A percentile compares a stretch with the other conserved stretches of the same genome.
These are phyloP conservation scores for Epicampocera succincta DNA, from an alignment of 2,888 invertebrate genomes.

Conservation along the genomic window DNA sequence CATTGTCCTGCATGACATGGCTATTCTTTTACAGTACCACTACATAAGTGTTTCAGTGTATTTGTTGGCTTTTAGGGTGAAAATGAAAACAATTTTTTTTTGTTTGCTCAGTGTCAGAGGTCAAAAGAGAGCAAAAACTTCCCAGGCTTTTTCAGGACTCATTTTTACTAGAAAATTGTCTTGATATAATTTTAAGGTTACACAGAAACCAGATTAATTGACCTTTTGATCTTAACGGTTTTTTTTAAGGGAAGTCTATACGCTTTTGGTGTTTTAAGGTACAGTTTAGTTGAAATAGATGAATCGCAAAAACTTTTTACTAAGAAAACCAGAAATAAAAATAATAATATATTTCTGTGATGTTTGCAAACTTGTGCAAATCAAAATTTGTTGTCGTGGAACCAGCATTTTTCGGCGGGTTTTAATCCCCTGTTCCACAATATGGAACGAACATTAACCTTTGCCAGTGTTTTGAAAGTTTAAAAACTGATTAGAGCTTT, in stretches of 20 bases:
- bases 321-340: neutral
- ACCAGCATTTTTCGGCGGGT: no score
- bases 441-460: no score
- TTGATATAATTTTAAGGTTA: conserved; percentile 51
- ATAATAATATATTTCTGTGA: neutral
- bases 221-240: conserved; percentile 70
- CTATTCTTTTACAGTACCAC: neutral
- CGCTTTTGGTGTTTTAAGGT: no score
- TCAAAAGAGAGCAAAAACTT: conserved; percentile 68
- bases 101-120: conserved; percentile 68
- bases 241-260: conserved; percentile 12
- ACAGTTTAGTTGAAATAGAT: no score
- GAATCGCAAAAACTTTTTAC: neutral
- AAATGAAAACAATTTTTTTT: neutral
- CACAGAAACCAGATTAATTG: conserved; percentile 66
- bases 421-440: no score
- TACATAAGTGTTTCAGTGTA: neutral
- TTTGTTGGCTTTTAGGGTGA: conserved; percentile 44
- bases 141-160: conserved; percentile 66
- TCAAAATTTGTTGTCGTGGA: no score
- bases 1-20: conserved; percentile 43
- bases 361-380: no score
- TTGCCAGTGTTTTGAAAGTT: no score
- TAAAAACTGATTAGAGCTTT: no score
- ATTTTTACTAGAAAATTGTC: conserved; percentile 48